These are phyloP conservation scores for Eupeodes corollae DNA, from an alignment of 1,140 invertebrate genomes.

Conservation along the genomic window DNA sequence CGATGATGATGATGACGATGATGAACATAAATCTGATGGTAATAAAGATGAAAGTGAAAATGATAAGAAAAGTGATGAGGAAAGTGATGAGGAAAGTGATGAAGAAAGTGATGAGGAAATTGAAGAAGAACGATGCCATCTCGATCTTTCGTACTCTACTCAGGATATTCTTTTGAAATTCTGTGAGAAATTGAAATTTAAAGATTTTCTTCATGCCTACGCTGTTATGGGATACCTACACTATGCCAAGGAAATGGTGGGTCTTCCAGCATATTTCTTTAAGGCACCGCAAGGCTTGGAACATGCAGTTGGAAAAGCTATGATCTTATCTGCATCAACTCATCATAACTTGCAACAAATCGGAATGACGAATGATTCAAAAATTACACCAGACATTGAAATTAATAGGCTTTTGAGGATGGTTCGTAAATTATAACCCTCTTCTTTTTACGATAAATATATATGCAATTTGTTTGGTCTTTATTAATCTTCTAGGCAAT, in stretches of 20 bases:
- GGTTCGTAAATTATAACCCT: constrained; percentile 12
- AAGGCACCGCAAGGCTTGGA: constrained; percentile 50
- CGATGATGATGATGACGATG: no score
- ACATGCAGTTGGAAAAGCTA: constrained; percentile 57
- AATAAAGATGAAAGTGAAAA: no score
- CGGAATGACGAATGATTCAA: constrained; percentile 15
- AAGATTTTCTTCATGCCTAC: constrained; percentile 43
- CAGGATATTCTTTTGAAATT: constrained; percentile 29
- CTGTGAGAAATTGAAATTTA: constrained; percentile 29
- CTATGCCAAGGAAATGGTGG: constrained; percentile 56
- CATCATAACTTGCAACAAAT: constrained; percentile 41
- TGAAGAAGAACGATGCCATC: constrained; percentile 11
- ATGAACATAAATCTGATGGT: no score
- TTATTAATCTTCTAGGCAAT: constrained; percentile 25
- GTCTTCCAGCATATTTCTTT: constrained; percentile 39
- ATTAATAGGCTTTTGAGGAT: constrained; percentile 44
- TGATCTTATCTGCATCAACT: constrained; percentile 50
- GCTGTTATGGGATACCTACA: constrained; percentile 69
- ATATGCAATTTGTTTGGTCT: no score
- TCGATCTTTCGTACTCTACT: constrained; percentile 26
- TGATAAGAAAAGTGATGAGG: no score
- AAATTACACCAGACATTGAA: constrained; percentile 16
- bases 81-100: no score
- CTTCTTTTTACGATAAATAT: background rate
- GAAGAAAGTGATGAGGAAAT: no score